phyloP scores from a whole-genome alignment of 2,113 vertebrate genomes.

The Osmerus mordax region DNA sequence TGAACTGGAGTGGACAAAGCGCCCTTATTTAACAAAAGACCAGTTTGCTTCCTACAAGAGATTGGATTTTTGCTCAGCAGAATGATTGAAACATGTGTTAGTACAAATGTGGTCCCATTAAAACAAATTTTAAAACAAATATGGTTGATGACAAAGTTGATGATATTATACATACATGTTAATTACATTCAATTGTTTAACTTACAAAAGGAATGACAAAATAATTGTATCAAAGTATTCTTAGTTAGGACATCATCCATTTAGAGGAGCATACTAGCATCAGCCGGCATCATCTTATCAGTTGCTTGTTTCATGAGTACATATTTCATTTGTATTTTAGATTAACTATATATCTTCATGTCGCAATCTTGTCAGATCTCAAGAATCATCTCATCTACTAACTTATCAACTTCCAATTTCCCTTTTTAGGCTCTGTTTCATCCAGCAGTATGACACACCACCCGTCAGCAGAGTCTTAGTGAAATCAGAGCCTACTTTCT shows the following conservation, averaged over 20 bases:
- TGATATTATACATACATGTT: slow-evolving; percentile 27
- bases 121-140: slow-evolving; percentile 3
- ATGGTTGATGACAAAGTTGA: slow-evolving; percentile 1
- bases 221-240: slow-evolving; percentile 27
- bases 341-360: background rate
- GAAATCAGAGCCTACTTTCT: background rate
- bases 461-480: slow-evolving; percentile 43
- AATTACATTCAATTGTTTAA: slow-evolving; percentile 47
- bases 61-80: slow-evolving; percentile 1
- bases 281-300: background rate
- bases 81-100: slow-evolving; percentile 32
- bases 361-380: background rate
- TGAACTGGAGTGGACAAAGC: too few relatives aligned
- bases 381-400: background rate
- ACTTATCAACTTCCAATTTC: background rate
- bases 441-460: slow-evolving; percentile 34
- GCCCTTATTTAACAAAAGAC: background rate
- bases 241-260: slow-evolving; percentile 32
- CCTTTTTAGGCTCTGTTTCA: slow-evolving; percentile 46
- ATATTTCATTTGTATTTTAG: background rate
- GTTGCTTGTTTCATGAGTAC: background rate
- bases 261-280: slow-evolving; percentile 1
- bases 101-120: background rate
- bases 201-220: slow-evolving; percentile 20
- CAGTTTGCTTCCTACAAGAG: background rate